These are phyloP conservation scores for Ectropis grisescens DNA, from an alignment of 1,140 invertebrate species.

Conservation along the genomic window DNA sequence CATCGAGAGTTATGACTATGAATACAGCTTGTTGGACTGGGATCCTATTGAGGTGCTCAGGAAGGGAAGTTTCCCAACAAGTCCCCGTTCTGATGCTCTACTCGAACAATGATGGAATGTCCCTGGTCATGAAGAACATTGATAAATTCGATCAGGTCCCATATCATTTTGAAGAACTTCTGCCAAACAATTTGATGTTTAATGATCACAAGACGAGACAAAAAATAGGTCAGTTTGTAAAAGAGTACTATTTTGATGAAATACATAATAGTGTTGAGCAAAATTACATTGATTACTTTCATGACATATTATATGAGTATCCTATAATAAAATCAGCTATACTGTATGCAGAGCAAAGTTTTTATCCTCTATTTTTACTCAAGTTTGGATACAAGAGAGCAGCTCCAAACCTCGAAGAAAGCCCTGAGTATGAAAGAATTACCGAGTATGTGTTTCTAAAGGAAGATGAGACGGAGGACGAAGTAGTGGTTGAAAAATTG, in stretches of 20 bases:
- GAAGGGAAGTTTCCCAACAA: conserved; percentile 22
- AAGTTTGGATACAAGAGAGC: conserved; percentile 22
- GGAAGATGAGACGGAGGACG: conserved; percentile 7
- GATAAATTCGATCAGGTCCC: conserved; percentile 22
- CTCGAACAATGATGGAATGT: conserved; percentile 17
- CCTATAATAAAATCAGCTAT: conserved; percentile 33
- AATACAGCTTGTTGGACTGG: conserved; percentile 24
- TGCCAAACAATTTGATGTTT: conserved; percentile 43
- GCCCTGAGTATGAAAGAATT: background rate
- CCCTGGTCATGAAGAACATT: conserved; percentile 14
- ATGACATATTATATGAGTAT: conserved; percentile 40
- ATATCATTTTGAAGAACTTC: conserved; percentile 24
- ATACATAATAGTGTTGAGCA: conserved; percentile 15
- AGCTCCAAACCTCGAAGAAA: background rate
- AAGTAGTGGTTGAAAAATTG: conserved; percentile 19
- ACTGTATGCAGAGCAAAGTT: conserved; percentile 24
- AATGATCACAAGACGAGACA: conserved; percentile 16
- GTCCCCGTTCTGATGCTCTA: conserved; percentile 37
- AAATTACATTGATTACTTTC: conserved; percentile 33
- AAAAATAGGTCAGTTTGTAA: conserved; percentile 29
- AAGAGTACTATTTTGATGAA: conserved; percentile 41
- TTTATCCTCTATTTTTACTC: conserved; percentile 35
- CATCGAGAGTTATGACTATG: conserved; percentile 20
- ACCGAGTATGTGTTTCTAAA: conserved; percentile 13
- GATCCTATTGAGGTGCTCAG: conserved; percentile 30